Conservation (phyloP, 1,140 invertebrate genomes). For the Cydia pomonella region DNA sequence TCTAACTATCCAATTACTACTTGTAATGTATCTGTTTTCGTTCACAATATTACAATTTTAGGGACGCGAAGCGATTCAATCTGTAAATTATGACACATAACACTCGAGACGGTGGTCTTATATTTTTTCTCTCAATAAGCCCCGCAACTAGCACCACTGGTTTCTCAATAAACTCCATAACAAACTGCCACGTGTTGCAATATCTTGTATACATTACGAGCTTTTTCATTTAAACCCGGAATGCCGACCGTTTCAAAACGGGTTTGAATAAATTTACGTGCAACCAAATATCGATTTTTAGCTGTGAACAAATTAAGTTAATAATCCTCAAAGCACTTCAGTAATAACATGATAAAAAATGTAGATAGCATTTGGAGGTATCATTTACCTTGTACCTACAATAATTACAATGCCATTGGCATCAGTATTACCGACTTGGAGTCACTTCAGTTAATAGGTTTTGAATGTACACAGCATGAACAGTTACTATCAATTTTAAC, state of each 20-base stretch:
- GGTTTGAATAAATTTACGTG: constrained; percentile 37
- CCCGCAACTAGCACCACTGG: constrained; percentile 72
- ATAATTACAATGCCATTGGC: constrained; percentile 24
- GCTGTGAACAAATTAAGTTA: constrained; percentile 38
- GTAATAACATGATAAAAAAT: constrained; percentile 12
- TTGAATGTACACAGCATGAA: constrained; percentile 1
- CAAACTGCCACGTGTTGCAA: constrained; percentile 78
- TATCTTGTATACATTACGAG: constrained; percentile 81
- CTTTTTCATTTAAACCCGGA: constrained; percentile 73
- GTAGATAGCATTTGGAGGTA: constrained; percentile 8
- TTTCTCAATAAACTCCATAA: constrained; percentile 80
- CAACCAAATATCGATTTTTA: constrained; percentile 42
- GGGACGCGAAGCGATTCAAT: constrained; percentile 53
- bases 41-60: constrained; percentile 57
- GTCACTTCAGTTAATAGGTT: constrained; percentile 24
- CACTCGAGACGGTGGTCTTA: constrained; percentile 54
- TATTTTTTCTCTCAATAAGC: constrained; percentile 69
- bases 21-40: constrained; percentile 53
- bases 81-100: constrained; percentile 73
- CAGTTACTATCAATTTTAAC: background rate
- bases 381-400: background rate
- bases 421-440: background rate
- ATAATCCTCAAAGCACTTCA: constrained; percentile 2
- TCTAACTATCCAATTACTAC: constrained; percentile 68
- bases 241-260: constrained; percentile 41